Percentiles rank a stretch among this genome's conserved stretches.
Evolutionary conservation across 1,140 invertebrate genomes (phyloP).

Genomic region (Penaeus indicus): DNA sequence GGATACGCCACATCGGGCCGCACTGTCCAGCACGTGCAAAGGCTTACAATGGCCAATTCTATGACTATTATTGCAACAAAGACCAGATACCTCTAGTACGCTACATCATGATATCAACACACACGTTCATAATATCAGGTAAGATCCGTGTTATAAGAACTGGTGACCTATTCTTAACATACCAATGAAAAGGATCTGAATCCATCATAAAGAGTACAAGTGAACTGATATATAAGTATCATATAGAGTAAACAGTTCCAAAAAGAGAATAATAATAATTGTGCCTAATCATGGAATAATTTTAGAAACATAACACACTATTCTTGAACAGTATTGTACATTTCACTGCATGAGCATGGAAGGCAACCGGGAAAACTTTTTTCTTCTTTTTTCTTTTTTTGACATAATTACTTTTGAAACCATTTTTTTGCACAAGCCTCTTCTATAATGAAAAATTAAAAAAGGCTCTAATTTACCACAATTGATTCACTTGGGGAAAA

Average conservation of each 20-base stretch:
- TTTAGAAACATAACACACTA: slow-evolving; percentile 63
- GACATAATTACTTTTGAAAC: not conserved
- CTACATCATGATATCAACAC: slow-evolving; percentile 64
- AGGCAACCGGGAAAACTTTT: slow-evolving; percentile 37
- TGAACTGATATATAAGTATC: slow-evolving; percentile 47
- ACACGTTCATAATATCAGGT: slow-evolving; percentile 64
- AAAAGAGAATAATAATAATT: slow-evolving; percentile 46
- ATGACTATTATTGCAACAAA: slow-evolving; percentile 65
- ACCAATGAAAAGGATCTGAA: slow-evolving; percentile 55
- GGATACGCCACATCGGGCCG: slow-evolving; percentile 45
- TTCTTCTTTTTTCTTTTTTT: not conserved
- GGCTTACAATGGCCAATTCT: slow-evolving; percentile 48
- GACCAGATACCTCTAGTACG: slow-evolving; percentile 60
- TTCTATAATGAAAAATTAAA: too few species aligned
- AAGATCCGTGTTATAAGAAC: slow-evolving; percentile 63
- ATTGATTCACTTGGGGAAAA: too few species aligned
- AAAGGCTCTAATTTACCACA: too few species aligned
- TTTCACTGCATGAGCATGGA: slow-evolving; percentile 61
- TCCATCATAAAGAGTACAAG: slow-evolving; percentile 55
- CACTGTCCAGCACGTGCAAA: slow-evolving; percentile 41
- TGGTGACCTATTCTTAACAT: slow-evolving; percentile 64
- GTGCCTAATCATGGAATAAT: slow-evolving; percentile 63
- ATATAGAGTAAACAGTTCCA: slow-evolving; percentile 41
- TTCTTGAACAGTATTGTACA: slow-evolving; percentile 62
- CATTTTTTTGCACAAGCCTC: too few species aligned